Conservation (phyloP, 2,113 vertebrate genomes). For the Xiphorhynchus elegans region DNA sequence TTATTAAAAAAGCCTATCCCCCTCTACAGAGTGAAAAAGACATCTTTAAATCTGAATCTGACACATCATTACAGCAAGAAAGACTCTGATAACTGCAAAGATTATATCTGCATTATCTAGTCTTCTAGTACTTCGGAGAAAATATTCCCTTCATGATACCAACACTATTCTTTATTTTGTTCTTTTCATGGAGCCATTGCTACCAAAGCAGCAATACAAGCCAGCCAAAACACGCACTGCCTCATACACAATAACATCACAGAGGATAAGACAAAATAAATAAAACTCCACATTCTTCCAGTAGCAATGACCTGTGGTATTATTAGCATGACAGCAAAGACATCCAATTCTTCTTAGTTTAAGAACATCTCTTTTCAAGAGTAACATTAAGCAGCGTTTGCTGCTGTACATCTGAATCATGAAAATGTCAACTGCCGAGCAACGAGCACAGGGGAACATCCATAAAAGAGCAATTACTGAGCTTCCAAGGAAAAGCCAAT, state of each 20-base stretch:
- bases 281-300: neutral
- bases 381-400: neutral
- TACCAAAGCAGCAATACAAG: neutral
- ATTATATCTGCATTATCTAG: neutral
- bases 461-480: constrained; percentile 43
- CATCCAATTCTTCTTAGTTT: constrained; percentile 17
- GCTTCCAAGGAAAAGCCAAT: neutral
- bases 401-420: neutral
- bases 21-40: neutral
- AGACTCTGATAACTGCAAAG: neutral
- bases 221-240: neutral
- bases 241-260: neutral
- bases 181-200: neutral
- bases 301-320: neutral
- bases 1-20: neutral
- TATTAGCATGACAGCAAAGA: constrained; percentile 11
- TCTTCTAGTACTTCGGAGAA: neutral
- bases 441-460: neutral
- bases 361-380: constrained; percentile 15
- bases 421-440: neutral
- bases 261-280: neutral
- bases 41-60: neutral
- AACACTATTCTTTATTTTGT: neutral
- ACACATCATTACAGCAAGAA: neutral
- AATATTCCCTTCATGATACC: neutral